These are phyloP conservation scores for Haliclystus octoradiatus DNA, from an alignment of 30 jellyfish, hydroid and myxozoan genomes.

Conservation along the genomic window DNA sequence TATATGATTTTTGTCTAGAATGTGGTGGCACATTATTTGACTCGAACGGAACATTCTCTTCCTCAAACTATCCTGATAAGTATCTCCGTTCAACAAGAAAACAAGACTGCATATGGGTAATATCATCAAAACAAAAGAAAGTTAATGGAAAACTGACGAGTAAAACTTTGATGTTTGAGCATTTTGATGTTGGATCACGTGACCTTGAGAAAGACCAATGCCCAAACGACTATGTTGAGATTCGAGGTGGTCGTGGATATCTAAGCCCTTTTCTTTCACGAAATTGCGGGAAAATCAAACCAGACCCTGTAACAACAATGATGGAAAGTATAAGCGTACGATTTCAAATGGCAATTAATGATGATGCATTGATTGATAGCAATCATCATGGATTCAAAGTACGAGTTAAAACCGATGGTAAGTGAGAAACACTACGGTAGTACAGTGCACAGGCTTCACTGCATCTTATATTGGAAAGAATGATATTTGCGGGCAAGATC, in stretches of 20 bases:
- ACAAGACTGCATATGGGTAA: conserved; percentile 73
- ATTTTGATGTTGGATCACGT: conserved; percentile 45
- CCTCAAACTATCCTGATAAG: conserved; percentile 6
- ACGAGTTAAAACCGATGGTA: conserved; percentile 63
- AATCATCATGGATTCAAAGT: conserved; percentile 23
- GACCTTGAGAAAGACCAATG: conserved; percentile 43
- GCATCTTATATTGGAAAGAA: no score
- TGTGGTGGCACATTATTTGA: conserved; percentile 81
- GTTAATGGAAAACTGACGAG: conserved; percentile 6
- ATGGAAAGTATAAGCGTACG: conserved; percentile 65
- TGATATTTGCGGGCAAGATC: no score
- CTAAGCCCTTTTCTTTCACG: conserved; percentile 59
- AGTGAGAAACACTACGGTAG: not conserved
- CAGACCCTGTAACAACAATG: conserved; percentile 62
- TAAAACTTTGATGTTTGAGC: conserved; percentile 43
- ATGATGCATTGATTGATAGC: not conserved
- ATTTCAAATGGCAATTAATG: conserved; percentile 29
- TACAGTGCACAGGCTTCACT: no score
- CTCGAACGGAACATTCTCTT: conserved; percentile 22
- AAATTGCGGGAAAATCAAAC: conserved; percentile 52
- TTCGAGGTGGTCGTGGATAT: conserved; percentile 88
- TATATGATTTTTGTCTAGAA: conserved; percentile 12
- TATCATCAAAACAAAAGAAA: conserved; percentile 7
- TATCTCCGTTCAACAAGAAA: conserved; percentile 7
- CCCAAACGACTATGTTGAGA: conserved; percentile 63